Conservation (phyloP, 1,140 invertebrate genomes). For the Papilio machaon region DNA sequence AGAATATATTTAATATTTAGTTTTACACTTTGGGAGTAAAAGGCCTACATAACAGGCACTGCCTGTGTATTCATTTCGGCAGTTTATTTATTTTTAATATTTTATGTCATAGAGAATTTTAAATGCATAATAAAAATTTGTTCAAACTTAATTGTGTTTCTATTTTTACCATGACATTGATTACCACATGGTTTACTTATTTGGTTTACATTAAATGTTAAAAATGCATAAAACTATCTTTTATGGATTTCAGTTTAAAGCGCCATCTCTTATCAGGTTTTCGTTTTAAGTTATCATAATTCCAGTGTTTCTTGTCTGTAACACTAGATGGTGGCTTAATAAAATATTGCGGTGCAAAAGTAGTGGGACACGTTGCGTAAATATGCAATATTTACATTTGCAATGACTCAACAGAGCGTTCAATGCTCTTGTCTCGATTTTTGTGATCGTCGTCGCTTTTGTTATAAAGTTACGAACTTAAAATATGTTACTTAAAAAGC, state of each 20-base stretch:
- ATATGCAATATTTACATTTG: slow-evolving; percentile 35
- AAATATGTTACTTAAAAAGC: background rate
- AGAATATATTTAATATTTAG: slow-evolving; percentile 22
- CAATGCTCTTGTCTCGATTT: slow-evolving; percentile 29
- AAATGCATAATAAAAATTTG: slow-evolving; percentile 70
- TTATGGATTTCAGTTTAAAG: background rate
- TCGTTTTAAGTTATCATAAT: background rate
- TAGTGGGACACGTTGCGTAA: slow-evolving; percentile 1
- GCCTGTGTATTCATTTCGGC: slow-evolving; percentile 58
- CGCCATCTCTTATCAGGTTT: background rate
- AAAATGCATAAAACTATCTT: too few species aligned
- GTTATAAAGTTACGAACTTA: slow-evolving; percentile 16
- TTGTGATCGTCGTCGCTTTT: slow-evolving; percentile 9
- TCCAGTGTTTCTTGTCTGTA: background rate
- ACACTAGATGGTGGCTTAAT: slow-evolving; percentile 10
- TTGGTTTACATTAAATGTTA: too few species aligned
- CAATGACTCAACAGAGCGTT: slow-evolving; percentile 33
- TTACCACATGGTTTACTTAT: too few species aligned
- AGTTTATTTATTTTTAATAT: slow-evolving; percentile 67
- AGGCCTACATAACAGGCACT: slow-evolving; percentile 50
- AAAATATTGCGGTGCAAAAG: background rate
- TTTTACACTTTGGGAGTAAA: background rate
- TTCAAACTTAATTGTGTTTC: slow-evolving; percentile 46
- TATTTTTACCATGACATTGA: slow-evolving; percentile 34
- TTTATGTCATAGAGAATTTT: slow-evolving; percentile 54